Conservation (phyloP, 1,140 invertebrate genomes). For the Drosophila lowei region DNA sequence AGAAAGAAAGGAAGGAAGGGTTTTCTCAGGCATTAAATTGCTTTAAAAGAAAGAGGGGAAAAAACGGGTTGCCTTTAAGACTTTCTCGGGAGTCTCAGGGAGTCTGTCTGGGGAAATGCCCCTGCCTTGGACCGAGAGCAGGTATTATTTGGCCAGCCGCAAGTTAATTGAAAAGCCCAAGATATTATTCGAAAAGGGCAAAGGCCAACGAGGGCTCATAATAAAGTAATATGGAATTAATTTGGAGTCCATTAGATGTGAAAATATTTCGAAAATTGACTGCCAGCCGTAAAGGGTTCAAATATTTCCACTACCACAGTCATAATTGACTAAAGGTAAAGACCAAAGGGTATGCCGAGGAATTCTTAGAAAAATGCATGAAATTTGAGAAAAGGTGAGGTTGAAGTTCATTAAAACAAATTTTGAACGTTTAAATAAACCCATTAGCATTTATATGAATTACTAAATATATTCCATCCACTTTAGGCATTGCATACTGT, state of each 20-base stretch:
- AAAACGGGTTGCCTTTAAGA: conserved; percentile 67
- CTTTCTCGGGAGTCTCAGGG: conserved; percentile 9
- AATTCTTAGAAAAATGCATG: no score
- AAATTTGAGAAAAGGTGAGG: no score
- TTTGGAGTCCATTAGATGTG: conserved; percentile 49
- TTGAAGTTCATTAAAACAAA: neutral
- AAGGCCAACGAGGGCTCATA: conserved; percentile 26
- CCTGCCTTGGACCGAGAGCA: conserved; percentile 11
- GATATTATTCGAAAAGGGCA: conserved; percentile 44
- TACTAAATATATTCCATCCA: neutral
- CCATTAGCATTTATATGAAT: neutral
- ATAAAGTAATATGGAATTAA: conserved; percentile 65
- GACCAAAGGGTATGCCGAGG: no score
- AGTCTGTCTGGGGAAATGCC: conserved; percentile 26
- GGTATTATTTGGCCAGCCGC: conserved; percentile 47
- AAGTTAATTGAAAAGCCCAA: conserved; percentile 64
- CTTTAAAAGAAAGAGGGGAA: conserved; percentile 56
- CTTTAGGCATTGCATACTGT: conserved; percentile 21
- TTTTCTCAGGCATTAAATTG: conserved; percentile 66
- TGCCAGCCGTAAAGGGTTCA: conserved; percentile 3
- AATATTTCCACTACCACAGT: conserved; percentile 34
- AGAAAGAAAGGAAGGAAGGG: no score
- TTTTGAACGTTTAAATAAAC: neutral
- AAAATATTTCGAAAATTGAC: conserved; percentile 51
- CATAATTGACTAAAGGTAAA: conserved; percentile 1